Base-by-base conservation (phyloP, 2,888 invertebrate species). In the Sicus ferrugineus region DNA sequence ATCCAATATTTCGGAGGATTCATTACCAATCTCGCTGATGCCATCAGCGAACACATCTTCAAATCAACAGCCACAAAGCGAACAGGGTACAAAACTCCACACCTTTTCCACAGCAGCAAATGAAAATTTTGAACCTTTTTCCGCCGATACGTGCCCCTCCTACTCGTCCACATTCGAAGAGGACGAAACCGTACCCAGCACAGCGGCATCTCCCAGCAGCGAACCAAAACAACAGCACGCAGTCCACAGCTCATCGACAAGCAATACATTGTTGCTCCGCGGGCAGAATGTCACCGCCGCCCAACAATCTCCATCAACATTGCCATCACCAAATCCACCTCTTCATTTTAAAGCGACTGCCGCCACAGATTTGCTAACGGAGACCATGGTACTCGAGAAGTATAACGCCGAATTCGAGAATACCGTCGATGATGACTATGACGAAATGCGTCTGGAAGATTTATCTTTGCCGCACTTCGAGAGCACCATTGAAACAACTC, bases 401-500 rank as follows among this genome's bases (percentile, higher is more conserved):
- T 79, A 77, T 67, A 75, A 76, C 62, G 72, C 73, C 2, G 77
- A 77, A 58, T 78, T 77, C 48, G 74, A 75, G 67, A 66, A 61
- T n/a, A 71, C 69, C 38, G 66, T 69, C 50, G 64, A 68, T 50
- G 54, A 23, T 23, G 34, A 34, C 30, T 74, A 72, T 42, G 77
- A 79, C 64, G 75, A 76, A 52, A 80, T 79, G 16, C 72, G 75
- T 50, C 75, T 83, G 65, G 80, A 82, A 68, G 79, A 83, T 68
- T 72, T 81, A 19, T 78, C 81, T 2, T 65, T 79, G 63, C 80
- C 83, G 26, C 75, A 77, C 66, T 78, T 80, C 68, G 80, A 81
- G 69, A 75, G 74, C n/a, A 78, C 78, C 2, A 68, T 67, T 7
- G 75, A 76, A 14, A 72, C 73, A 4, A 74, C 70, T 7, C 61